A percentile compares a stretch with the other conserved stretches of the same genome.
phyloP scores from a whole-genome alignment of 2,888 invertebrate species.

The Odontocolon sp. region DNA sequence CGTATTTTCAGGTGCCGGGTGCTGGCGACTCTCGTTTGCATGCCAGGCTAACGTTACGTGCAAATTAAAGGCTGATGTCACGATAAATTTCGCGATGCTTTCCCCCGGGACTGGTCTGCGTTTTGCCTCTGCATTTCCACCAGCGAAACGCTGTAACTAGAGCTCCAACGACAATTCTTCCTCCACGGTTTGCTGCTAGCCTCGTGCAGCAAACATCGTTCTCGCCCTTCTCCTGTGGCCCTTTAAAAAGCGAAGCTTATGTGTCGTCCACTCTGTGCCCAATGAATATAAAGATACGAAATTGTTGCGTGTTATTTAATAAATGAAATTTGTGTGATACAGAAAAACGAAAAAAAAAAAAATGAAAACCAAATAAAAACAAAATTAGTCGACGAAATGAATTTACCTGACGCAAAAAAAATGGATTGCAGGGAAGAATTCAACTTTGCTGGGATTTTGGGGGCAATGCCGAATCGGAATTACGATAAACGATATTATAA shows the following conservation, averaged over 20 bases:
- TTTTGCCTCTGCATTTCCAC: constrained; percentile 12
- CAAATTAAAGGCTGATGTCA: constrained; percentile 67
- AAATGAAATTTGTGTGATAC: constrained; percentile 28
- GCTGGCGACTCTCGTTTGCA: constrained; percentile 64
- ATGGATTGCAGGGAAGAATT: neutral
- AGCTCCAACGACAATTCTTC: constrained; percentile 50
- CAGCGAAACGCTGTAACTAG: constrained; percentile 51
- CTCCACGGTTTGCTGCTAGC: constrained; percentile 20
- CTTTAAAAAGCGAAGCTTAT: neutral
- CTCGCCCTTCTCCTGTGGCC: constrained; percentile 21
- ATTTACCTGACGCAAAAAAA: neutral
- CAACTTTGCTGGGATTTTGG: neutral
- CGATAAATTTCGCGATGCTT: constrained; percentile 68
- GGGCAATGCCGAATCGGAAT: constrained; percentile 35
- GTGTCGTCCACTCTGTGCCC: neutral
- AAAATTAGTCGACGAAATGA: neutral
- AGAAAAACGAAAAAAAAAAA: constrained; percentile 16
- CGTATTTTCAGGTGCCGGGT: constrained; percentile 50
- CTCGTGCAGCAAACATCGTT: constrained; percentile 33
- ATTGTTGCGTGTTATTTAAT: constrained; percentile 56
- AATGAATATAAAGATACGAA: constrained; percentile 31
- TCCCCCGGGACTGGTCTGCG: neutral
- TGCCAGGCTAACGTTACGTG: constrained; percentile 67
- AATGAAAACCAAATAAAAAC: constrained; percentile 18
- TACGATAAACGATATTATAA: constrained; percentile 70